Percentiles rank a stretch among this genome's conserved stretches.
Conservation (phyloP, 1,140 invertebrate genomes). For the Colletes gigas region DNA sequence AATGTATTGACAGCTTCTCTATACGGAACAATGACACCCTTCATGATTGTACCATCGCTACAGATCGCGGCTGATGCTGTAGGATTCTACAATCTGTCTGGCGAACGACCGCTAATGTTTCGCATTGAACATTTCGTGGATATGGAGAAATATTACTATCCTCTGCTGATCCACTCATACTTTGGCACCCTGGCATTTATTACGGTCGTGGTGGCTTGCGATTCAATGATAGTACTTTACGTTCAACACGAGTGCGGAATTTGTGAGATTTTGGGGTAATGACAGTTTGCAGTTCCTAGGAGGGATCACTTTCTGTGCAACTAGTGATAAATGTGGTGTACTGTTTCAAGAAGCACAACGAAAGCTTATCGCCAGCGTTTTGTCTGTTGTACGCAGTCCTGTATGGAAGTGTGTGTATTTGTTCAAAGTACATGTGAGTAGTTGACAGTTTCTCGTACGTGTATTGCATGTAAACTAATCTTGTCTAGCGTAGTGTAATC, state of each 20-base stretch:
- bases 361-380: too few species aligned
- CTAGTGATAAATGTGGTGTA: too few species aligned
- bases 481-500: too few species aligned
- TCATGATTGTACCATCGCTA: conserved; percentile 57
- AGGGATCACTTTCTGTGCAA: background rate
- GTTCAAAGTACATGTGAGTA: too few species aligned
- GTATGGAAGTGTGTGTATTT: too few species aligned
- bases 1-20: conserved; percentile 47
- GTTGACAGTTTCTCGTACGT: too few species aligned
- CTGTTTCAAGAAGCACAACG: too few species aligned
- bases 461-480: too few species aligned
- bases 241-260: conserved; percentile 64
- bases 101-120: conserved; percentile 50
- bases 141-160: conserved; percentile 61
- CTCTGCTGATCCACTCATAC: conserved; percentile 62
- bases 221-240: conserved; percentile 58
- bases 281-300: background rate
- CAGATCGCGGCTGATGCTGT: conserved; percentile 43
- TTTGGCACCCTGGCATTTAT: conserved; percentile 60
- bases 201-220: conserved; percentile 57
- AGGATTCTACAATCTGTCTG: conserved; percentile 18
- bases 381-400: too few species aligned
- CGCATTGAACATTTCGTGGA: conserved; percentile 64
- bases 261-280: conserved; percentile 66
- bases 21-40: conserved; percentile 64